Evolutionary conservation across 2,113 vertebrate genomes (phyloP).

Genomic region (Romanogobio albipinnatus): DNA sequence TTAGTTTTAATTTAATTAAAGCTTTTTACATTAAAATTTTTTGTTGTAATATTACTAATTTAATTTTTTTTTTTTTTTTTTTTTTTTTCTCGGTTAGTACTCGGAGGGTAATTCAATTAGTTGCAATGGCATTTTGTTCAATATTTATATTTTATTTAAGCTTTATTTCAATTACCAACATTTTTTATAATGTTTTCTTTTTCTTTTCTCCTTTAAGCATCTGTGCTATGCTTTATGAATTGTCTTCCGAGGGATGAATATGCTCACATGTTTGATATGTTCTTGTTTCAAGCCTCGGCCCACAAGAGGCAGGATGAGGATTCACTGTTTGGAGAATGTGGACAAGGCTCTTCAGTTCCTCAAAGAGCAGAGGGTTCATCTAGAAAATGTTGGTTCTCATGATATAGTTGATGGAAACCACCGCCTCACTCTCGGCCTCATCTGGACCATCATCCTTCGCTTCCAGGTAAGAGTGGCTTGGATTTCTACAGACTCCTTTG

Average conservation of each 20-base stretch:
- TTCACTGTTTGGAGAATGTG: constrained; percentile 94
- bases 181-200: too few species aligned
- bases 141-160: not conserved
- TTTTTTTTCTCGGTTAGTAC: too few species aligned
- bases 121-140: not conserved
- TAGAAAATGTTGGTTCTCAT: constrained; percentile 95
- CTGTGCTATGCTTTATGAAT: not conserved
- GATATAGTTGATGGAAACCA: constrained; percentile 97
- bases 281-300: constrained; percentile 82
- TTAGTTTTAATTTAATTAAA: too few species aligned
- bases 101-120: too few species aligned
- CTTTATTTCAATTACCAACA: not conserved
- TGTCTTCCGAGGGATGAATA: not conserved
- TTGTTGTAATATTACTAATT: too few species aligned
- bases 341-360: constrained; percentile 96
- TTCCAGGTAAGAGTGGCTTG: constrained; percentile 83
- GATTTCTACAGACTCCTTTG: not conserved
- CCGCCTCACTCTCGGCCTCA: constrained; percentile 89
- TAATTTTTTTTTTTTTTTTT: too few species aligned
- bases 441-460: constrained; percentile 96
- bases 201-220: not conserved
- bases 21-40: too few species aligned
- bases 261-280: not conserved
- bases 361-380: constrained; percentile 93
- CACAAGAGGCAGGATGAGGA: constrained; percentile 92